These are phyloP conservation scores for Leptopilina myrica DNA, from an alignment of 2,888 invertebrate genomes.

Conservation along the genomic window DNA sequence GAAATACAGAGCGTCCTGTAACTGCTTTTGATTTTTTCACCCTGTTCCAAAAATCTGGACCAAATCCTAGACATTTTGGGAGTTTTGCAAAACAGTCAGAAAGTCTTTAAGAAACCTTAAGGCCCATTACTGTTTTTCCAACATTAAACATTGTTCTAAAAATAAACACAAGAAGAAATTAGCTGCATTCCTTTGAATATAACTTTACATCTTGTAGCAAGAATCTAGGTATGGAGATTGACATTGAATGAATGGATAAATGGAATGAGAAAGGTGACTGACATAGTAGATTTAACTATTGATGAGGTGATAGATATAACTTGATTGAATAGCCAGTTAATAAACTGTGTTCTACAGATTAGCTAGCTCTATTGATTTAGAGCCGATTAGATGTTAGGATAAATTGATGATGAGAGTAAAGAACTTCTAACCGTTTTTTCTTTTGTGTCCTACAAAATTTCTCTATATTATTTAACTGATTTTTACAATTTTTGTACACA, in stretches of 20 bases:
- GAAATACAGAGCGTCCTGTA: no score
- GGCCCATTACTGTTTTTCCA: no score
- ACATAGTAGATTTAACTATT: slow-evolving; percentile 20
- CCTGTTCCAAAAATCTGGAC: no score
- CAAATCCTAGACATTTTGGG: no score
- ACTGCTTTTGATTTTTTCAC: no score
- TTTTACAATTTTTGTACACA: no score
- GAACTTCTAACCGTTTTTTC: no score
- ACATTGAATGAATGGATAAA: slow-evolving; percentile 9
- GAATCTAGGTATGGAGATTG: slow-evolving; percentile 1
- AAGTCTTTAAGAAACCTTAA: no score
- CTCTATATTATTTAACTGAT: no score
- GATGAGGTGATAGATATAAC: slow-evolving; percentile 28
- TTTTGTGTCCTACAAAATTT: no score
- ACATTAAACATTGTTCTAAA: no score
- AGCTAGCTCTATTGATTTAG: not conserved
- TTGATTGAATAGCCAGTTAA: slow-evolving; percentile 1
- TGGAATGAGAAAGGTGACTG: slow-evolving; percentile 9
- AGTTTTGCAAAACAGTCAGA: no score
- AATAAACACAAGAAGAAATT: not conserved
- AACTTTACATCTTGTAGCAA: not conserved
- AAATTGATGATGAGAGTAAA: not conserved
- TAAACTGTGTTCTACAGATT: not conserved
- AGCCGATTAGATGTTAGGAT: not conserved
- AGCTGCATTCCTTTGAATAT: not conserved